A percentile compares a stretch with the other conserved stretches of the same genome.
These are phyloP conservation scores for Datnioides undecimradiatus DNA, from an alignment of 2,113 vertebrate genomes.

Conservation along the genomic window DNA sequence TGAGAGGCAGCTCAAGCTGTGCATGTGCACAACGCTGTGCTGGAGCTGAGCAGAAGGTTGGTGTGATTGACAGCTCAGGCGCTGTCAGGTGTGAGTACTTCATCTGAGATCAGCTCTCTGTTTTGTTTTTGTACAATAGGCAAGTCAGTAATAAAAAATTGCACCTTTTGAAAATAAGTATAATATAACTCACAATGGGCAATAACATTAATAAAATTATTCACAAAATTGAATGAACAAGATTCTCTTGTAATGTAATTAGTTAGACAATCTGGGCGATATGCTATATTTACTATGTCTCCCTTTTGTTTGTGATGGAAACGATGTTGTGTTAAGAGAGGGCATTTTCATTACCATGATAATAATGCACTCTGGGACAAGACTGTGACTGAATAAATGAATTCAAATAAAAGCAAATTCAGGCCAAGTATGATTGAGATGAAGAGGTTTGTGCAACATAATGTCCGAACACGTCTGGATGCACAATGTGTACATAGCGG, in stretches of 20 bases:
- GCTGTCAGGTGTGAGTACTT: background rate
- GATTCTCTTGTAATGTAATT: background rate
- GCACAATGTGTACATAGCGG: background rate
- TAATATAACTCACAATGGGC: background rate
- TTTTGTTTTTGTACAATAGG: constrained; percentile 9
- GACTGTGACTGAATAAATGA: background rate
- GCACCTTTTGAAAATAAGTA: background rate
- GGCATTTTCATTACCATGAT: background rate
- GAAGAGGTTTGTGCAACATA: background rate
- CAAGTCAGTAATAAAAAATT: background rate
- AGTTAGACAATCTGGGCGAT: background rate
- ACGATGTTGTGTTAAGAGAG: background rate
- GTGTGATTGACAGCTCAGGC: constrained; percentile 20
- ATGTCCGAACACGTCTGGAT: background rate
- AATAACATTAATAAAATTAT: background rate
- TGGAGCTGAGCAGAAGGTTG: constrained; percentile 7
- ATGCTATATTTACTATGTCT: background rate
- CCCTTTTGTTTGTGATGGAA: background rate
- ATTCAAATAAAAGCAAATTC: background rate
- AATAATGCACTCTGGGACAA: background rate
- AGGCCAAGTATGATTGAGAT: background rate
- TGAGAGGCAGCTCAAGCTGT: background rate
- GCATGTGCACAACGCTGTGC: background rate
- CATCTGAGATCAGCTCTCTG: background rate
- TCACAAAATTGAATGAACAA: no score